A percentile compares a stretch with the other conserved stretches of the same genome.
Conservation (phyloP, 2,888 invertebrate genomes). For the Slavum lentiscoides region DNA sequence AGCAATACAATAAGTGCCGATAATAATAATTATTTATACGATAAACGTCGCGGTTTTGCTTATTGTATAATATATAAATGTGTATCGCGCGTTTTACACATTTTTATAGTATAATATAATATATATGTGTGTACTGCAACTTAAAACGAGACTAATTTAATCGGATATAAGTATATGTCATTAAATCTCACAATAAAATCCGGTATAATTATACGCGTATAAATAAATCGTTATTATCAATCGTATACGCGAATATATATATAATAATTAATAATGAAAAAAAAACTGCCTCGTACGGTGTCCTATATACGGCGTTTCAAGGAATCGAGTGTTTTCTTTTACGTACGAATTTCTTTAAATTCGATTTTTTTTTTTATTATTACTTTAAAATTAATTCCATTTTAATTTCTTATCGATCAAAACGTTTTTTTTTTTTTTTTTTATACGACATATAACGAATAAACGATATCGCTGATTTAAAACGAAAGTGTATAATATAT, state of each 20-base stretch:
- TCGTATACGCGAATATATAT: too few species aligned
- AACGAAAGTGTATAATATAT: neutral
- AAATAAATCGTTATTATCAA: too few species aligned
- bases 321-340: neutral
- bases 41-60: neutral
- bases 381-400: neutral
- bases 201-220: too few species aligned
- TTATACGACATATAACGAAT: neutral
- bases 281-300: too few species aligned
- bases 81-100: too few species aligned
- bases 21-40: neutral
- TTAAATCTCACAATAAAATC: neutral
- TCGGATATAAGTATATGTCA: neutral
- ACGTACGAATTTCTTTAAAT: neutral
- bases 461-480: neutral
- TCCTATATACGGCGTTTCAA: too few species aligned
- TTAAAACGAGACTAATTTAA: neutral
- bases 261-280: too few species aligned
- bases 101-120: too few species aligned
- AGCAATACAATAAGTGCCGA: neutral
- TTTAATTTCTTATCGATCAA: conserved; percentile 1
- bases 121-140: too few species aligned
- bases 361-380: neutral
- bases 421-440: conserved; percentile 2
- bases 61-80: too few species aligned